Conservation (phyloP, 2,797 vertebrate species). For the Chelon labrosus region DNA sequence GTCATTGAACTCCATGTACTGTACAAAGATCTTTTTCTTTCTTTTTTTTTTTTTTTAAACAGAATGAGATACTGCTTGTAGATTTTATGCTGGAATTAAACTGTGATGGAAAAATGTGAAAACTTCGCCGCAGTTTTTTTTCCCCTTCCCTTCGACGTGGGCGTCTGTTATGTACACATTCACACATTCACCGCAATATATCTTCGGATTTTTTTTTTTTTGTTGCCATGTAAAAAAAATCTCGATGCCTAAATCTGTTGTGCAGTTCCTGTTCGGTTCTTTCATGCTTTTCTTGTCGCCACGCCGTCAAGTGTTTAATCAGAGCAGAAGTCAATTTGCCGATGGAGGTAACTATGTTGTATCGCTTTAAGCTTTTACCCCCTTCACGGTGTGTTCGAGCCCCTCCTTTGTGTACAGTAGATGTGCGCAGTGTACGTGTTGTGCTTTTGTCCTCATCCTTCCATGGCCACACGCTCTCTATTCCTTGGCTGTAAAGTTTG, state of each 20-base stretch:
- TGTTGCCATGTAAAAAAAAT: neutral
- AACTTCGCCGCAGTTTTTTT: slow-evolving; percentile 41
- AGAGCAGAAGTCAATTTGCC: slow-evolving; percentile 69
- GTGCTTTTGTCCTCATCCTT: slow-evolving; percentile 55
- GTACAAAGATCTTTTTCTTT: slow-evolving; percentile 59
- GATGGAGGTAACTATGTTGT: slow-evolving; percentile 78
- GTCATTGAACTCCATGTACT: slow-evolving; percentile 45
- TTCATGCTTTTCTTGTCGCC: slow-evolving; percentile 37
- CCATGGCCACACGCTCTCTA: slow-evolving; percentile 21
- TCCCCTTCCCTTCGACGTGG: neutral
- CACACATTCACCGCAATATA: slow-evolving; percentile 21
- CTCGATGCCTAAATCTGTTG: slow-evolving; percentile 24
- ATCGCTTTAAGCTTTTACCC: slow-evolving; percentile 37
- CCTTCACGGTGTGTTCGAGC: slow-evolving; percentile 54
- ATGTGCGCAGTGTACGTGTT: slow-evolving; percentile 37
- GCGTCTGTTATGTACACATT: slow-evolving; percentile 8
- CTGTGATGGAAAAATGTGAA: slow-evolving; percentile 54
- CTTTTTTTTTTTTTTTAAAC: slow-evolving; percentile 66
- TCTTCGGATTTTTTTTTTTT: neutral
- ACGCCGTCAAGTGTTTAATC: slow-evolving; percentile 64
- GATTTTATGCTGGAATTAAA: slow-evolving; percentile 80
- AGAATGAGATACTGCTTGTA: slow-evolving; percentile 62
- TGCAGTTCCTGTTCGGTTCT: slow-evolving; percentile 33
- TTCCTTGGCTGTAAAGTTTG: slow-evolving; percentile 30
- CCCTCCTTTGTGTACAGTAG: slow-evolving; percentile 38